A percentile compares a stretch with the other conserved stretches of the same genome.
phyloP scores from a whole-genome alignment of 1,140 invertebrate genomes.

The Micrasema longulum region DNA sequence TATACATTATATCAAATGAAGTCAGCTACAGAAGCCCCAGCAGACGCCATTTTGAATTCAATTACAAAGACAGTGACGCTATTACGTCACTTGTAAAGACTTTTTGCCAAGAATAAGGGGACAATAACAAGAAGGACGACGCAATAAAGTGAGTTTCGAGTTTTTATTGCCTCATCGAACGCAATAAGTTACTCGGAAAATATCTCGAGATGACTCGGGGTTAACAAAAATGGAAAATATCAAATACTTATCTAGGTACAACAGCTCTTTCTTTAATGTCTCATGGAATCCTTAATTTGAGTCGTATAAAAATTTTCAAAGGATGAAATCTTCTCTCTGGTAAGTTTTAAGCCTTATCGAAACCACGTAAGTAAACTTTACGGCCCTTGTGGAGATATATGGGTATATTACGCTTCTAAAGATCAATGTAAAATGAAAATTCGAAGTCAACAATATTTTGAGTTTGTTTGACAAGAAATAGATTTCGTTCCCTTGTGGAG shows the following conservation, averaged over 20 bases:
- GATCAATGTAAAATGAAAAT: too few relatives aligned
- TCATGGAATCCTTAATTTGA: neutral
- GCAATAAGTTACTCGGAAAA: conserved; percentile 42
- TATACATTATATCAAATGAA: conserved; percentile 54
- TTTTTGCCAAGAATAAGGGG: conserved; percentile 40
- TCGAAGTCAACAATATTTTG: too few relatives aligned
- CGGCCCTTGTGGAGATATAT: too few relatives aligned
- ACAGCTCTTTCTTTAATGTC: neutral
- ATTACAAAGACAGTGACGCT: conserved; percentile 51
- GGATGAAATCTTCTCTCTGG: too few relatives aligned
- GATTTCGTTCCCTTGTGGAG: too few relatives aligned
- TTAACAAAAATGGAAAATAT: conserved; percentile 12
- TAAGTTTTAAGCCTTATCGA: too few relatives aligned
- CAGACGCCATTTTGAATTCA: conserved; percentile 54
- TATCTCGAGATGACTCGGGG: conserved; percentile 9
- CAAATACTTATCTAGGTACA: neutral
- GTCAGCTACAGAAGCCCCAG: conserved; percentile 51
- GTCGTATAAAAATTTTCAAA: neutral
- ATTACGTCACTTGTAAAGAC: conserved; percentile 50
- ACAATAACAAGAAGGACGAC: conserved; percentile 50
- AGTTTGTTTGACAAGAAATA: too few relatives aligned
- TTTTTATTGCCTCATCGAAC: conserved; percentile 42
- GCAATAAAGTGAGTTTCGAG: conserved; percentile 47
- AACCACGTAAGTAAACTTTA: too few relatives aligned
- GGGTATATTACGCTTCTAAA: too few relatives aligned